phyloP scores from a whole-genome alignment of 2,797 vertebrate genomes.

The Otolemur crassicaudatus region DNA sequence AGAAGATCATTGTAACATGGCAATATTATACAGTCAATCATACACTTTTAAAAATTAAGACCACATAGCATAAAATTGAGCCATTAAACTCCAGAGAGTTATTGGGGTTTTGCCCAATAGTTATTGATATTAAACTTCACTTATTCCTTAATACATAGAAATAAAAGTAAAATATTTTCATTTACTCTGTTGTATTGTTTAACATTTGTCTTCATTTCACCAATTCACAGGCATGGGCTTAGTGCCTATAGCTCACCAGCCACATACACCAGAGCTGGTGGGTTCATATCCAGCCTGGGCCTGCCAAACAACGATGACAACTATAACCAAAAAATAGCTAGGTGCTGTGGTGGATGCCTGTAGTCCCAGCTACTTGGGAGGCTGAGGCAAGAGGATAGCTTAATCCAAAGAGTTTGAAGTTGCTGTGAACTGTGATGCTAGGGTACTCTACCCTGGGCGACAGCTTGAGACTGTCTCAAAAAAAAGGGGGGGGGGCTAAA shows the following conservation, averaged over 20 bases:
- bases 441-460: too few species aligned
- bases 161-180: constrained; percentile 42
- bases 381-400: too few species aligned
- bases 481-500: background rate
- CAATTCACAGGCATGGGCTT: background rate
- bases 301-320: too few species aligned
- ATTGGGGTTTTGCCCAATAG: background rate
- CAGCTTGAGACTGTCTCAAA: too few species aligned
- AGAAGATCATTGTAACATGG: background rate
- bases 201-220: background rate
- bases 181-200: background rate
- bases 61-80: background rate
- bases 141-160: constrained; percentile 10
- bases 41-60: background rate
- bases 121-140: background rate
- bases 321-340: too few species aligned
- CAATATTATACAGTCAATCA: background rate
- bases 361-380: too few species aligned
- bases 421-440: too few species aligned
- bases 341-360: too few species aligned
- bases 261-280: too few species aligned
- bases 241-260: too few species aligned
- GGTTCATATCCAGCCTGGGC: too few species aligned
- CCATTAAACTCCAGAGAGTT: background rate
- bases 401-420: too few species aligned